These are phyloP conservation scores for Ypsolopha sequella DNA, from an alignment of 2,888 invertebrate genomes.

Conservation along the genomic window DNA sequence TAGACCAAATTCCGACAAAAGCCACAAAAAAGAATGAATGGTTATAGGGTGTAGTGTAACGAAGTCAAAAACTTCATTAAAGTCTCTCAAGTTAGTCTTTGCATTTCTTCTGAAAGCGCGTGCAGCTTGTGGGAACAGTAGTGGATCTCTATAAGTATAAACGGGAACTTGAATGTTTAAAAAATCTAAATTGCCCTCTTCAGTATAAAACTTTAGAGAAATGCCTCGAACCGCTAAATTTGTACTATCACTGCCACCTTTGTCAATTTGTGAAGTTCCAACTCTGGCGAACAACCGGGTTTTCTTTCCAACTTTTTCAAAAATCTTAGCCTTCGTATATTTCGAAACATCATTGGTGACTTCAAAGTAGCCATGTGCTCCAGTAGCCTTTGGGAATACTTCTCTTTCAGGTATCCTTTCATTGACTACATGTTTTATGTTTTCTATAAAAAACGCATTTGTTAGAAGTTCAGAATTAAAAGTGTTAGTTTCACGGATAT, in stretches of 20 bases:
- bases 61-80: conserved; percentile 56
- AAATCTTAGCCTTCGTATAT: conserved; percentile 66
- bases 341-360: conserved; percentile 79
- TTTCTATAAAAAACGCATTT: conserved; percentile 64
- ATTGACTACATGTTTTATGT: conserved; percentile 79
- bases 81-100: conserved; percentile 32
- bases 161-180: conserved; percentile 62
- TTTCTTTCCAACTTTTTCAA: conserved; percentile 62
- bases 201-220: conserved; percentile 19
- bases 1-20: conserved; percentile 87
- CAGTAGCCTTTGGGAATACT: conserved; percentile 90
- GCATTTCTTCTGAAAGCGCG: conserved; percentile 68
- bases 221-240: conserved; percentile 41
- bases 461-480: conserved; percentile 11
- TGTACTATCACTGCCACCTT: conserved; percentile 70
- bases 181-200: neutral
- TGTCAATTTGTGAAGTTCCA: conserved; percentile 72
- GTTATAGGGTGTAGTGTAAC: conserved; percentile 12
- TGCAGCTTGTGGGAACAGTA: conserved; percentile 62
- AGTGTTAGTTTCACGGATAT: conserved; percentile 9
- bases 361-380: conserved; percentile 83
- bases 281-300: conserved; percentile 70
- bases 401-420: conserved; percentile 92
- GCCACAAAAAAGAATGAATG: neutral
- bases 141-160: conserved; percentile 63